Evolutionary conservation across 2,888 invertebrate genomes (phyloP), one percentile per base, ranked within the genome.

Genomic region (Drosophila nr. perissopoda): DNA sequence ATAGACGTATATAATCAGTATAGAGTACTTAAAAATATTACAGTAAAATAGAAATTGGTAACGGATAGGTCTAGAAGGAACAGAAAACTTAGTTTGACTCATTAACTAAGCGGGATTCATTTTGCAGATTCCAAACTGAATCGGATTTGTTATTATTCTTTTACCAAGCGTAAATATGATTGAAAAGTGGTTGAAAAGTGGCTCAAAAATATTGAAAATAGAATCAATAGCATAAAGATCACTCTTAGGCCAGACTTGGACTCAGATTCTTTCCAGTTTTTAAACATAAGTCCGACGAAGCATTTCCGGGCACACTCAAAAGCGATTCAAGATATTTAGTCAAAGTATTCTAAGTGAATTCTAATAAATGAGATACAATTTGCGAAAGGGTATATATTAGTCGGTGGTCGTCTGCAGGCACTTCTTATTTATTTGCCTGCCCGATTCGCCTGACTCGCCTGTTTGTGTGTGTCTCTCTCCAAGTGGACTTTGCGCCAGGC

Each of bases 401-500:
- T 65, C 75, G 64, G n/a, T 33, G 40, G 10, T 0, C 0, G 5
- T 6, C 8, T 1, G 7, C 0, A 27, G 2, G 11, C 10, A 38
- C 10, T 27, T 18, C 52, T 65, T 69, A 73, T 78, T 76, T 73
- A 68, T 76, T 67, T 78, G 61, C 54, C 67, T 61, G 73, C 33
- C 40, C 61, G 63, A 31, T 45, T 70, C 49, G 58, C 56, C 64
- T 33, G 64, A 11, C 54, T 63, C 66, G 45, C 45, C 45, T 16
- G 45, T 45, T 45, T 53, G 53, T 21, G 53, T 21, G 25, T 38
- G 56, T 29, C 38, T 56, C 56, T 27, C 27, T 58, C 63, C 68
- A 59, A 73, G 45, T 81, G 81, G 81, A 81, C 81, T 81, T 81
- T 81, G 81, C 18, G 68, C 81, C 75, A 21, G 58, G 58, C 69